Evolutionary conservation across 1,140 invertebrate species (phyloP), one percentile per base, ranked within the genome.

Genomic region (Drosophila tsacasi): DNA sequence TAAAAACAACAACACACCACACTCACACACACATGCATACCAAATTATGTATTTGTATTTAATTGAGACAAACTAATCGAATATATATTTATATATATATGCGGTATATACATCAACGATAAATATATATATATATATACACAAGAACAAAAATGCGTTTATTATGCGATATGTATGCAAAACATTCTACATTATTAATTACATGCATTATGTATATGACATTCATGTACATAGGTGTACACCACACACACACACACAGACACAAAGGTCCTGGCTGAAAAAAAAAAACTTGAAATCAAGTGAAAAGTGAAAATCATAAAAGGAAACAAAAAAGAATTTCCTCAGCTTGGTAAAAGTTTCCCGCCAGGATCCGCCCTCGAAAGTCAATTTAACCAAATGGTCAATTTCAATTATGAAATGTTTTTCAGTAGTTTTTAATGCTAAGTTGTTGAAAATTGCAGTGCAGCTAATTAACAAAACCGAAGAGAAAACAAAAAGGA

Each of bases 371-470:
- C 50, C 64, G 75, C 75, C 75, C 75, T 78, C 75, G 50, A 78
- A 89, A 75, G 84, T 89, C 84, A 89, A 89, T 78, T 89, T 89
- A 81, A 72, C 71, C 85, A 87, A 87, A 77, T 67, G 72, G 80
- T 84, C 76, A 90, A 83, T 68, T 79, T 83, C 63, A 75, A 79
- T 85, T 84, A 75, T 25, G 37, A 69, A 21, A 81, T 62, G 79
- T 81, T 85, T 81, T 85, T 80, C 65, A 52, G 76, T 73, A 86
- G 76, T 79, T 65, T 79, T 73, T 63, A 78, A 82, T 64, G 79
- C 61, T 86, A 86, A 82, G 83, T 85, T 85, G 83, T 83, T 83
- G 47, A 83, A 84, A 79, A 83, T 79, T 86, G 68, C 54, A 57
- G 54, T 66, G 52, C 69, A 75, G 76, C 80, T 68, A 55, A 79